Base-by-base conservation (phyloP, 2,888 invertebrate species). In the Abscondita cerata region DNA sequence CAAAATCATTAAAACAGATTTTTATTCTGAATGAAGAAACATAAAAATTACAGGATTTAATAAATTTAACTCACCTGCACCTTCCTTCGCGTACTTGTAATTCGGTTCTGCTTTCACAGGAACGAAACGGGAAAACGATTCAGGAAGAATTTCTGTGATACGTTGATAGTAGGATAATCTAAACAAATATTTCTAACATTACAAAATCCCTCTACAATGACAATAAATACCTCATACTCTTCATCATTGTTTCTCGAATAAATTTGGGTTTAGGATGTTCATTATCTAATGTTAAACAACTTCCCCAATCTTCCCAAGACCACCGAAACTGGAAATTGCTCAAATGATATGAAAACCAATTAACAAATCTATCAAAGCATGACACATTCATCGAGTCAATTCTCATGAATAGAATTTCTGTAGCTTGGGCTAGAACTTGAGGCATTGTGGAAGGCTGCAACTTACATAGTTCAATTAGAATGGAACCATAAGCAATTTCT, bases 311-410 rank as follows among this genome's bases (percentile, higher is more conserved):
- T 69, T 95, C 95, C 99, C 99, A 99, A 1, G 95, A 95, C 98
- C 98, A 99, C 54, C 96, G 89, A 79, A 96, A 99, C 81, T 99
- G 98, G 80, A 99, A 99, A 83, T 99, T 99, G 79, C 98, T 98
- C 81, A 99, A 85, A 81, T 99, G 98, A 80, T 98, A 98, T 0
- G 95, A 89, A 81, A 99, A 99, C 99, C 99, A 99, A 79, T 89
- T 91, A 18, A 93, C 93, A 79, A 99, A 96, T 73, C 98, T 89
- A 81, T 99, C 98, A 80, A 98, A 94, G 77, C 97, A 96, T 1
- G 95, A 90, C 0, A 95, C 92, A 78, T 98, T 97, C 98, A 99
- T 98, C 0, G 93, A 90, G 78, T 98, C 97, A 75, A 98, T 92
- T 66, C 98, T 86, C 82, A 96, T 91, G 76, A 96, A 99, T 53